Evolutionary conservation across 1,140 invertebrate genomes (phyloP).

Genomic region (Pogonus chalceus): DNA sequence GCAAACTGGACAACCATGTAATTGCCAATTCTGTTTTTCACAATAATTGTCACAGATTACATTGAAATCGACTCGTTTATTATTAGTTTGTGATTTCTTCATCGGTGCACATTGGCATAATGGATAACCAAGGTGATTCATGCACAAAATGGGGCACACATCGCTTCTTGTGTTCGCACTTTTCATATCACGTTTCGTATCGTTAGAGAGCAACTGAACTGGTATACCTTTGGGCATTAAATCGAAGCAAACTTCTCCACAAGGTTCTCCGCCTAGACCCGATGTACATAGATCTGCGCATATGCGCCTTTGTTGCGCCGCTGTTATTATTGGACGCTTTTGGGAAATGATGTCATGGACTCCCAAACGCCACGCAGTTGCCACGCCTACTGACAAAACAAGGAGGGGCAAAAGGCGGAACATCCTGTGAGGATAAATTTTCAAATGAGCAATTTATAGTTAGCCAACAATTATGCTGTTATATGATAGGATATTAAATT

Average conservation of each 20-base stretch:
- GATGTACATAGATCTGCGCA: constrained; percentile 33
- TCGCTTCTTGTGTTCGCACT: constrained; percentile 13
- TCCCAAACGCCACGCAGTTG: neutral
- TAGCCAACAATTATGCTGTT: too few relatives aligned
- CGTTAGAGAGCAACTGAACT: constrained; percentile 13
- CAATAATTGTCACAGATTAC: constrained; percentile 31
- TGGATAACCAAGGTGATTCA: constrained; percentile 31
- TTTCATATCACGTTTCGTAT: neutral
- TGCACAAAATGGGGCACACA: constrained; percentile 31
- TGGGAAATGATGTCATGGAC: neutral
- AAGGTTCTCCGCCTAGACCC: constrained; percentile 34
- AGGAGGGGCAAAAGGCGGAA: neutral
- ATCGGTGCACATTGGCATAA: constrained; percentile 25
- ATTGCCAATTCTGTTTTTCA: constrained; percentile 19
- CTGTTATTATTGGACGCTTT: constrained; percentile 25
- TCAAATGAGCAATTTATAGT: too few relatives aligned
- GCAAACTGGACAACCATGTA: constrained; percentile 23
- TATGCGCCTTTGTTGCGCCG: constrained; percentile 26
- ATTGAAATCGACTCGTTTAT: constrained; percentile 22
- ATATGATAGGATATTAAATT: too few relatives aligned
- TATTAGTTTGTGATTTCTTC: constrained; percentile 8
- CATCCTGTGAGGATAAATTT: neutral
- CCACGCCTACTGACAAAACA: neutral
- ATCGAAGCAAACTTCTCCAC: constrained; percentile 31
- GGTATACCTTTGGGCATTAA: constrained; percentile 24